Conservation (phyloP, 1,140 invertebrate species). For the Olivierus martensii region DNA sequence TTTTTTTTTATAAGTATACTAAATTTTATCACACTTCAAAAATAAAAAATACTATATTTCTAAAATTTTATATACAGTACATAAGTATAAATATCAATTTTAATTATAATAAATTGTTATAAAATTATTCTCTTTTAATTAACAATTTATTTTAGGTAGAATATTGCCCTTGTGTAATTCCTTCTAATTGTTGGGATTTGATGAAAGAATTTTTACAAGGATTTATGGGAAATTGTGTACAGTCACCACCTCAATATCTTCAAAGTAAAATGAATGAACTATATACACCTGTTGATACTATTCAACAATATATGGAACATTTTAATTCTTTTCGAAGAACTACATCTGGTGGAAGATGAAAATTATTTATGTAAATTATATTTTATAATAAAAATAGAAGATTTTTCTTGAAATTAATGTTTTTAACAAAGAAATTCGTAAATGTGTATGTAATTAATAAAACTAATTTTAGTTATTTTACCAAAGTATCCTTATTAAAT, state of each 20-base stretch:
- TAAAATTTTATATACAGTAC: no score
- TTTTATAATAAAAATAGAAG: neutral
- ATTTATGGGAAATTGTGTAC: conserved; percentile 52
- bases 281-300: conserved; percentile 64
- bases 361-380: neutral
- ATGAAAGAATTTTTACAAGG: conserved; percentile 85
- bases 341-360: conserved; percentile 5
- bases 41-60: no score
- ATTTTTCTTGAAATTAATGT: no score
- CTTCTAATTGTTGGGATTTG: conserved; percentile 76
- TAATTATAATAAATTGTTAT: no score
- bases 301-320: conserved; percentile 89
- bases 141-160: conserved; percentile 52
- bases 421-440: no score
- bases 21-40: no score
- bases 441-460: no score
- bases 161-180: conserved; percentile 77
- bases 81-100: no score
- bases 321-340: conserved; percentile 42
- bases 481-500: no score
- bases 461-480: neutral
- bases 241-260: conserved; percentile 29
- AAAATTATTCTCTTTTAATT: no score
- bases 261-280: conserved; percentile 68
- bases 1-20: no score